These are phyloP conservation scores for Bufo bufo DNA, from an alignment of 2,113 vertebrate species.

Conservation along the genomic window DNA sequence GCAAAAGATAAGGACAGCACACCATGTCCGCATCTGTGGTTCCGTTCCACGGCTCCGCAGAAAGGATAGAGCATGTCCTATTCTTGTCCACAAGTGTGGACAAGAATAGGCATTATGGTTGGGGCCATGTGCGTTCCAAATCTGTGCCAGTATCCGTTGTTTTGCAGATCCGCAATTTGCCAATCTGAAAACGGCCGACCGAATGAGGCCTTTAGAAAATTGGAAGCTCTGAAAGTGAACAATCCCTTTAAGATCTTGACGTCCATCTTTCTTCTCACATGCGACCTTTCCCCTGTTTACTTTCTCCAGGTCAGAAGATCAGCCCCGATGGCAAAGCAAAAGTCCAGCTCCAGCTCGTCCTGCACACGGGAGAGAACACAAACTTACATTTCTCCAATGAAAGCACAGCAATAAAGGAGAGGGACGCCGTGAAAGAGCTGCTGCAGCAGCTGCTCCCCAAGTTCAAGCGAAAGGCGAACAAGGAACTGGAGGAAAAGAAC, in stretches of 20 bases:
- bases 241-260: neutral
- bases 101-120: too few relatives aligned
- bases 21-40: too few relatives aligned
- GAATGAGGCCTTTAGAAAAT: too few relatives aligned
- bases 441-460: slow-evolving; percentile 96
- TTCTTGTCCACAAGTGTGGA: too few relatives aligned
- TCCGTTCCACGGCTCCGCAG: too few relatives aligned
- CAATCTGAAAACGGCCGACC: too few relatives aligned
- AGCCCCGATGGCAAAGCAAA: slow-evolving; percentile 98
- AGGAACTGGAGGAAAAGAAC: slow-evolving; percentile 98
- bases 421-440: slow-evolving; percentile 94
- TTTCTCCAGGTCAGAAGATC: slow-evolving; percentile 93
- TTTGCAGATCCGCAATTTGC: too few relatives aligned
- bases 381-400: slow-evolving; percentile 98
- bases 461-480: slow-evolving; percentile 98
- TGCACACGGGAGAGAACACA: slow-evolving; percentile 93
- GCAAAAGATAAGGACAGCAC: too few relatives aligned
- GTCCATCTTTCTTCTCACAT: neutral
- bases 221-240: too few relatives aligned
- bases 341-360: slow-evolving; percentile 95
- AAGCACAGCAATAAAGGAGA: slow-evolving; percentile 90
- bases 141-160: too few relatives aligned
- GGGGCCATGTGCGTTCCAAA: too few relatives aligned
- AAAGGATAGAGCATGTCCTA: too few relatives aligned
- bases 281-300: neutral